Base-by-base conservation (phyloP, 1,140 invertebrate genomes). In the Hyles vespertilio region DNA sequence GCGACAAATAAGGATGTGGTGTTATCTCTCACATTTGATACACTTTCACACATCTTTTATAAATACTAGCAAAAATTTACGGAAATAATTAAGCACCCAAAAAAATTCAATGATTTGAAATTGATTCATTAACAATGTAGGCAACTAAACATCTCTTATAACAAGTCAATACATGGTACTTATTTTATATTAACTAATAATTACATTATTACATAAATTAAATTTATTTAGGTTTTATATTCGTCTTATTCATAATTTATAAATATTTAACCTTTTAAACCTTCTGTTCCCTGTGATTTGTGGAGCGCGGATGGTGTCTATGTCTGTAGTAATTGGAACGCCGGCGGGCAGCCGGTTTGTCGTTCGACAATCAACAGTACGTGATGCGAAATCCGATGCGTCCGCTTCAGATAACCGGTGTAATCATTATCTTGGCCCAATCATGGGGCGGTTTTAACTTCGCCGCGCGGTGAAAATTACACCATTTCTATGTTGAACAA, bases 381-480 rank as follows among this genome's bases (percentile, higher is more conserved):
- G 83, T 86, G 83, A 82, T 73, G 72, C 75, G 83, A 84, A 86
- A 85, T 81, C 74, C 79, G 77, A 84, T 84, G 74, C 79, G 71
- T 71, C 74, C 70, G 73, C 48, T 57, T 61, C 72, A 72, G 70
- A 76, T 77, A 67, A 77, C 72, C 62, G 66, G 54, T 65, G 70
- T 72, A 76, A 82, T 81, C 70, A 84, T 84, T 77, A 72, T 71
- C 66, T 60, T 67, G 51, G 61, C 62, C 72, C 69, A 71, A 80
- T 81, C 69, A 79, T 71, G 59, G 68, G 62, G 51, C 59, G 61
- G 71, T 71, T 78, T 72, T 67, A 74, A 67, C 53, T 65, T 58
- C 43, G 52, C 22, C 34, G 34, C 52, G 36, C 52, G 22, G 36
- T 54, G 52, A 54, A 54, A 44, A 54, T 54, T 54, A 32, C 40